Base-by-base conservation (phyloP, 2,113 vertebrate genomes). In the Leptosomus discolor region DNA sequence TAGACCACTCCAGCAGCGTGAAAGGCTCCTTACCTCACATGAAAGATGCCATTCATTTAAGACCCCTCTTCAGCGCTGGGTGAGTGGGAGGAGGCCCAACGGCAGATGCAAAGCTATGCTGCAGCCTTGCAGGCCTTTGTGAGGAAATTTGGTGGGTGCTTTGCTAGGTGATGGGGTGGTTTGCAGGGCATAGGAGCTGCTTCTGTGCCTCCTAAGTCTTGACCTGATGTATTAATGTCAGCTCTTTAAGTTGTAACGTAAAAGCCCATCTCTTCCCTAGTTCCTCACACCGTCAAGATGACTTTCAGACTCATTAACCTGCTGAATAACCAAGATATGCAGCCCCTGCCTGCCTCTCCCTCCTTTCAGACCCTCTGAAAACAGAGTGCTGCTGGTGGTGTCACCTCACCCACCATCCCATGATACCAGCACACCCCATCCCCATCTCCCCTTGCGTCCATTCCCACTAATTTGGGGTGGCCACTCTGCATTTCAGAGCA, bases 51-150 rank as follows among this genome's bases (percentile, higher is more conserved):
- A 56, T 90, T 84, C 48, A 8, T 84, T 60, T 65, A 27, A 78
- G 63, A 65, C 4, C 64, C 43, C 5, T 86, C 80, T 57, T 39
- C 77, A 82, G 65, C 3, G 13, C 29, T 12, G 41, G 2, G 13
- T 61, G 26, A 8, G 22, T 2, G 4, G 20, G 58, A 65, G 11
- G 36, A 87, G 53, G 15, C 34, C 0, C 0, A 17, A 2, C 1
- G 3, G 4, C 34, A 8, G 41, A 75, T 14, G 36, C 34, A 41
- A 45, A 96, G 57, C 21, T 68, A 46, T 43, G 41, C 54, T 54
- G 5, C 32, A 50, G 32, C 56, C 80, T 56, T 63, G 56, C 54
- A 86, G 73, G 34, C 8, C n/a, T 68, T 46, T 22, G 30, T 1
- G 3, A 51, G 64, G 63, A 75, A 39, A 41, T 39, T 7, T 39